A percentile compares a stretch with the other conserved stretches of the same genome.
Conservation (phyloP, 2,797 vertebrate genomes). For the Odontamblyopus lacepedii region DNA sequence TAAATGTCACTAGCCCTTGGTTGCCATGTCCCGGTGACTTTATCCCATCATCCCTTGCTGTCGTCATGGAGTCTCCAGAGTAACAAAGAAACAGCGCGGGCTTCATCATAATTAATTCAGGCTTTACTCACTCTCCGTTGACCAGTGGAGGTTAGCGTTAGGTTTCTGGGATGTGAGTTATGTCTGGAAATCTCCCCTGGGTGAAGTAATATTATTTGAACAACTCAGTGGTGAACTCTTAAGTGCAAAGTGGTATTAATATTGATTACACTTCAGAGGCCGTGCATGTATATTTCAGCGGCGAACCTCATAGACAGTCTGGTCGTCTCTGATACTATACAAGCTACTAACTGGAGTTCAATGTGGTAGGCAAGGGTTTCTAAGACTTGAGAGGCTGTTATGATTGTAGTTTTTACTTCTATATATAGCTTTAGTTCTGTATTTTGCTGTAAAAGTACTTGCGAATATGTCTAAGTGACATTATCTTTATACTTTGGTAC, state of each 20-base stretch:
- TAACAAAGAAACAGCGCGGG: conserved; percentile 8
- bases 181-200: conserved; percentile 25
- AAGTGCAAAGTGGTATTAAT: conserved; percentile 46
- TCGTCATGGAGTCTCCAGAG: neutral
- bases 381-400: neutral
- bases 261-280: conserved; percentile 53
- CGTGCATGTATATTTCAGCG: conserved; percentile 59
- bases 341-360: conserved; percentile 13
- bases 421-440: neutral
- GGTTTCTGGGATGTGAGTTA: conserved; percentile 47
- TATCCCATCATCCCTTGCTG: conserved; percentile 15
- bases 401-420: neutral
- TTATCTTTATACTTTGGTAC: no score
- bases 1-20: neutral
- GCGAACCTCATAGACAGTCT: conserved; percentile 43
- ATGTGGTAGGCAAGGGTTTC: neutral
- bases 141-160: conserved; percentile 30
- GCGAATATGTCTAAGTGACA: no score
- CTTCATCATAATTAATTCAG: conserved; percentile 61
- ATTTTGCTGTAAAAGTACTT: neutral
- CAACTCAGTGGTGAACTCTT: conserved; percentile 47
- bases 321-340: conserved; percentile 38
- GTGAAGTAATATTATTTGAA: conserved; percentile 31
- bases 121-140: conserved; percentile 20
- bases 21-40: conserved; percentile 1